Conservation (phyloP, 2,888 invertebrate genomes). For the Gryllus longicercus region DNA sequence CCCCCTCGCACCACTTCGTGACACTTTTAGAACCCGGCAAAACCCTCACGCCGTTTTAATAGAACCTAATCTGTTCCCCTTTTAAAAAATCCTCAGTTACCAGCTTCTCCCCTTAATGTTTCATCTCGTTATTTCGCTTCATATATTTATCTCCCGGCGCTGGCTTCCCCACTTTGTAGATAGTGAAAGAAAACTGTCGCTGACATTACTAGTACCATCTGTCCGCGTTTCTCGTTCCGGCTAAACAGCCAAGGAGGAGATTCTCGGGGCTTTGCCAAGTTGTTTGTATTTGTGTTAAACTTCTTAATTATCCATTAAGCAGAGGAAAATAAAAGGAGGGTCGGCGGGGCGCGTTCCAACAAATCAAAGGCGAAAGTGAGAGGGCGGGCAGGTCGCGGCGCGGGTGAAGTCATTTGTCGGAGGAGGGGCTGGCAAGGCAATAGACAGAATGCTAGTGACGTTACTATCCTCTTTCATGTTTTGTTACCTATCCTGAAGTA, state of each 20-base stretch:
- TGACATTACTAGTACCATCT: conserved; percentile 22
- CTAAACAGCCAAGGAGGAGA: conserved; percentile 18
- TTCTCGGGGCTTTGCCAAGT: conserved; percentile 18
- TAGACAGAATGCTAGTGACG: too few species aligned
- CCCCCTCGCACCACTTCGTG: neutral
- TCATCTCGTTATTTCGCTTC: conserved; percentile 27
- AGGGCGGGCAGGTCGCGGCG: neutral
- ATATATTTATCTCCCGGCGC: conserved; percentile 25
- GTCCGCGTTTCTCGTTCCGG: neutral
- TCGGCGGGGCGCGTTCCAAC: neutral
- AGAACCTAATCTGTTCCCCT: conserved; percentile 27
- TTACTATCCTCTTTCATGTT: too few species aligned
- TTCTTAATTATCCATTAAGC: conserved; percentile 37
- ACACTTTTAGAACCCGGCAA: conserved; percentile 8
- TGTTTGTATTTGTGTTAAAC: conserved; percentile 33
- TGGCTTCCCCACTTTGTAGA: conserved; percentile 26
- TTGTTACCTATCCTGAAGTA: too few species aligned
- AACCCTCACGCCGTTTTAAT: neutral
- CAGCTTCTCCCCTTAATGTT: conserved; percentile 24
- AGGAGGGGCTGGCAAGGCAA: too few species aligned
- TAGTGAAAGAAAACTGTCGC: conserved; percentile 27
- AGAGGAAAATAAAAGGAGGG: conserved; percentile 6
- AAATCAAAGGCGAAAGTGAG: conserved; percentile 20
- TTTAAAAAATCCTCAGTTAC: conserved; percentile 26
- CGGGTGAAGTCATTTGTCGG: too few species aligned